phyloP scores from a whole-genome alignment of 2,797 vertebrate species.

The Leuciscus waleckii region DNA sequence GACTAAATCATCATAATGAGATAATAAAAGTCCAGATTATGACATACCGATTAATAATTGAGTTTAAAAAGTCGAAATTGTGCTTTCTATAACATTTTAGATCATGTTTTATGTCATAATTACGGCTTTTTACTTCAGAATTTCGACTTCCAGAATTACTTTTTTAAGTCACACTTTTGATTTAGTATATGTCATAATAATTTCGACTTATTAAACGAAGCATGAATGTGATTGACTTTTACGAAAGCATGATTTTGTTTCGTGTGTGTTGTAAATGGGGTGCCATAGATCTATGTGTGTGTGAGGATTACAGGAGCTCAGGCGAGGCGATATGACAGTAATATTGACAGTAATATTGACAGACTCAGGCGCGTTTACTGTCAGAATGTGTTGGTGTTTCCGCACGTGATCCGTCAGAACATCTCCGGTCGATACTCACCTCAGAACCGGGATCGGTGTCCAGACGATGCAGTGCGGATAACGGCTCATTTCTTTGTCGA shows the following conservation, averaged over 20 bases:
- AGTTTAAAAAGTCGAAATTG: not conserved
- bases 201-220: not conserved
- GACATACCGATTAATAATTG: not conserved
- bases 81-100: too few species aligned
- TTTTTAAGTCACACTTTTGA: not conserved
- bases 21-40: not conserved
- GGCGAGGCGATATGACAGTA: not conserved
- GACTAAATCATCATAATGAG: too few species aligned
- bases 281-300: too few species aligned
- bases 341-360: not conserved
- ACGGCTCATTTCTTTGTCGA: constrained; percentile 83
- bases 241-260: not conserved
- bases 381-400: not conserved
- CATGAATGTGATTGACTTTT: not conserved
- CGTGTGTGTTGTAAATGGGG: too few species aligned
- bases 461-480: constrained; percentile 93
- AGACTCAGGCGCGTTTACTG: not conserved
- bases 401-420: not conserved
- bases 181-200: not conserved
- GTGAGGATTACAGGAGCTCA: not conserved
- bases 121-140: too few species aligned
- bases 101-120: too few species aligned
- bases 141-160: too few species aligned
- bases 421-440: constrained; percentile 80
- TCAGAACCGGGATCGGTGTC: constrained; percentile 93